Evolutionary conservation across 2,888 invertebrate genomes (phyloP), one percentile per base, ranked within the genome.

Genomic region (Aspidiotus destructor): DNA sequence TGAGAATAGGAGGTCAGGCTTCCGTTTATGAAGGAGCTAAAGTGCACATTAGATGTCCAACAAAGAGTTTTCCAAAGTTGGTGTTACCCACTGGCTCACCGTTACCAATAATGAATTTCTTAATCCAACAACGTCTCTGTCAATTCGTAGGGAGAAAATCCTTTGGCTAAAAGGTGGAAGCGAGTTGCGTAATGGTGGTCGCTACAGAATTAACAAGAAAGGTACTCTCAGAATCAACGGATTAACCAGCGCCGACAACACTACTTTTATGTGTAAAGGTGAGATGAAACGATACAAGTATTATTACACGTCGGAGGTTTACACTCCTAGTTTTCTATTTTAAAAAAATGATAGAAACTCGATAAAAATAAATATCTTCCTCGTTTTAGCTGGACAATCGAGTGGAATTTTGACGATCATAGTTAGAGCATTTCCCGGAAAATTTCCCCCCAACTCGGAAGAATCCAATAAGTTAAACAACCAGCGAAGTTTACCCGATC

Each of bases 31-130:
- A 89, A 74, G 95, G 94, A 9, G 92, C 93, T 0, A 89, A 89
- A 75, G 86, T 96, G 70, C 94, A 94, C 79, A 91, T 96, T 73
- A 91, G 93, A 76, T 96, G 96, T 76, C 95, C 95, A 0, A 91
- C 92, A 28, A 91, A 91, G 76, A 86, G 88, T 72, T 82, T 80
- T 72, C 80, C 28, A 6, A 68, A 44, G 62, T 68, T 13, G 17
- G 54, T 61, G 9, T 3, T 48, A 48, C 48, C 10, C 48, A 6
- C 10, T 13, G 48, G 6, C 6, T 6, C 48, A n/a, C 48, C 2
- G 6, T 11, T 6, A 11, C 48, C 48, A 48, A 28, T 28, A 28
- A 28, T 28, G 5, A 28, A 28, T 28, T 28, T 28, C 5, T 5
- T 28, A 28, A 28, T 28, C 28, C 28, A 5, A 28, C 28, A 28